These are phyloP conservation scores for Calameuta pallipes DNA, from an alignment of 2,888 invertebrate genomes.

Conservation along the genomic window DNA sequence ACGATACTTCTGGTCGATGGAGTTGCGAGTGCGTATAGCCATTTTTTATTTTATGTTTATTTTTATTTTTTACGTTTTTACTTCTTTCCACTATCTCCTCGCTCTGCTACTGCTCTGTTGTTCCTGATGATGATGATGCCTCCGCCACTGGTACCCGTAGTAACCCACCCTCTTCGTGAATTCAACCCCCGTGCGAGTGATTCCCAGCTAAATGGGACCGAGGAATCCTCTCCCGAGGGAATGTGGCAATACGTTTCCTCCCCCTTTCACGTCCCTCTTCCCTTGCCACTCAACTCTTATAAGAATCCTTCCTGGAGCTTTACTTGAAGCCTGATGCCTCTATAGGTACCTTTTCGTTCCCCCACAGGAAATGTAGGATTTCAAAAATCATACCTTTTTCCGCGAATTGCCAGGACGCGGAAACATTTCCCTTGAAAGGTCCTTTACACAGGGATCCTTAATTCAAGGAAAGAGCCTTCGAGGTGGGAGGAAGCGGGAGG, in stretches of 20 bases:
- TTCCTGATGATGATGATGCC: not conserved
- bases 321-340: no score
- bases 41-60: not conserved
- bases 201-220: slow-evolving; percentile 15
- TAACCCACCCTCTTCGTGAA: not conserved
- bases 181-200: not conserved
- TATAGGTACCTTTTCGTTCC: slow-evolving; percentile 7
- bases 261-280: not conserved
- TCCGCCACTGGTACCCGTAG: no score
- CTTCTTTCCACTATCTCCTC: no score
- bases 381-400: slow-evolving; percentile 17
- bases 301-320: no score
- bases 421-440: not conserved
- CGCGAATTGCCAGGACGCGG: not conserved
- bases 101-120: not conserved
- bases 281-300: no score
- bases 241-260: not conserved
- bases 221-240: slow-evolving; percentile 16
- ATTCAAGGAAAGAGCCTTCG: not conserved
- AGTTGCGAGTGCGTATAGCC: not conserved
- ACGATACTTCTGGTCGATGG: not conserved
- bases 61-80: not conserved
- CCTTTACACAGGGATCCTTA: slow-evolving; percentile 12
- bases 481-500: no score
- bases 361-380: slow-evolving; percentile 21